Evolutionary conservation across 2,113 vertebrate species (phyloP), one percentile per base, ranked within the genome.

Genomic region (Tenebrosternarchus preto): DNA sequence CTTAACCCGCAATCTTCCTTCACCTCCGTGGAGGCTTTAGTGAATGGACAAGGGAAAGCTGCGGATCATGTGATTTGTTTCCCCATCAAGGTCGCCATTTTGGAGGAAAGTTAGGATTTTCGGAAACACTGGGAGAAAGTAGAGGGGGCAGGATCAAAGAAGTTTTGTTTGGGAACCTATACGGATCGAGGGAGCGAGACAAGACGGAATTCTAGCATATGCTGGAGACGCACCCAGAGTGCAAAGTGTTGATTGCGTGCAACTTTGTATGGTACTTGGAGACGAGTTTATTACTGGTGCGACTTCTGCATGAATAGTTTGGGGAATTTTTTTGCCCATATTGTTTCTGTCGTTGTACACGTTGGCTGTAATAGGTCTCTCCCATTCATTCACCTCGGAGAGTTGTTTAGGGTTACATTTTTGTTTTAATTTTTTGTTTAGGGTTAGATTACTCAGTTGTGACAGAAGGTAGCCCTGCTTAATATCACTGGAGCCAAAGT

Each of bases 41-140:
- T 36, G 53, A 68, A 63, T 68, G 64, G 12, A 50, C 39, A 57
- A 55, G 60, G 16, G 56, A 17, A 67, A 57, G 61, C 70, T 46
- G 22, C 56, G 11, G 74, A 53, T 78, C 83, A 78, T 74, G 79
- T 81, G 83, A 81, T 78, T 72, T n/a, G 24, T 74, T 74, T 78
- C 63, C 79, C 78, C 63, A 61, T 71, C 64, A 75, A 80, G 78
- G 83, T 84, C 83, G 83, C 83, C 83, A 84, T 84, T 84, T 84
- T 84, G 75, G 75, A 94, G 84, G 92, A 94, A 95, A 95, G 92
- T 95, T 95, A 93, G 83, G 93, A 82, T 87, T 88, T 89, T 85
- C 17, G 74, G 82, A 46, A 53, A 73, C 75, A 74, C 71, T 78
- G 36, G 56, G 76, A 80, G 73, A 74, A 72, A 57, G 82, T 15